Evolutionary conservation across 2,797 vertebrate species (phyloP), one percentile per base, ranked within the genome.

Genomic region (Sarcophilus harrisii): DNA sequence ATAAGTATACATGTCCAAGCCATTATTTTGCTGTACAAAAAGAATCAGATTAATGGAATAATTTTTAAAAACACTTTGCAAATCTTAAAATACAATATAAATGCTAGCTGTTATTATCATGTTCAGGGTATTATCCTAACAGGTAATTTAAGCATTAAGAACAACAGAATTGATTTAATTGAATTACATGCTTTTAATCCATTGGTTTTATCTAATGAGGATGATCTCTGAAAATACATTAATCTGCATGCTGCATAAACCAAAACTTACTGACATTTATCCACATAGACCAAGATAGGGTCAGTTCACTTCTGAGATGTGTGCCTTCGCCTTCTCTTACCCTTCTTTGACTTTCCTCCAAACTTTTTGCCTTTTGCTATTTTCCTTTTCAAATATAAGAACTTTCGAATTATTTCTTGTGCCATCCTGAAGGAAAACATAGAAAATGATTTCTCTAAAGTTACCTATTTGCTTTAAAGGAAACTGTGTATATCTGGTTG

Each of bases 141-240:
- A 96, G 90, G 49, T 92, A 95, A 95, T 96, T 98, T 96, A 97
- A 58, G 59, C 95, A 97, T 95, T 97, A 97, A 90, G 95, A 95
- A 96, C 92, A 96, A 95, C 57, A 97, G 97, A 97, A 98, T 95
- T 95, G 32, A 93, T 55, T 96, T 97, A 38, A 58, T 62, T 97
- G 97, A 97, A 98, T 98, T 96, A 97, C 87, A 97, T 2, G 27
- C 93, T 97, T 98, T 98, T 93, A 96, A 96, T 57, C 66, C 91
- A 96, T 96, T 97, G 96, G 92, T 96, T 96, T 92, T 97, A 66
- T 94, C 97, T 97, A 98, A 97, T 96, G 95, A 97, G 92, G 90
- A 81, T 94, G 94, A 93, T 97, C 97, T 97, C 96, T 96, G 60
- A 92, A 97, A 94, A 95, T 91, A 95, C 92, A 97, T 97, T 97